These are phyloP conservation scores for Nasonia oneida DNA, from an alignment of 2,888 invertebrate genomes.

Conservation along the genomic window DNA sequence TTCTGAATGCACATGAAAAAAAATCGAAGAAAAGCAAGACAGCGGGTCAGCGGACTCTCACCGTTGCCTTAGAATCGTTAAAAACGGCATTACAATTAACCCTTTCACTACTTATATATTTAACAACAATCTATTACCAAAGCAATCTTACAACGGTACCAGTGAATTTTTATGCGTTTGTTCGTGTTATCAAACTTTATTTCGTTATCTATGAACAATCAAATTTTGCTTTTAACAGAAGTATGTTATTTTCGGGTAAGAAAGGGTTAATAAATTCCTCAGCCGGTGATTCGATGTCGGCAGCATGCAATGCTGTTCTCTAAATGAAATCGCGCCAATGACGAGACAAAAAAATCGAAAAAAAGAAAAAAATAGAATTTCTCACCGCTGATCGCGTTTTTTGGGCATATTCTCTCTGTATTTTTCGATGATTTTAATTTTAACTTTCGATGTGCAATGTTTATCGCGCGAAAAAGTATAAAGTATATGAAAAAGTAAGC, in stretches of 20 bases:
- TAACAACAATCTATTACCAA: background rate
- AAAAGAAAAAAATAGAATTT: constrained; percentile 41
- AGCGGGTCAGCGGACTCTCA: constrained; percentile 57
- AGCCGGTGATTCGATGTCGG: constrained; percentile 29
- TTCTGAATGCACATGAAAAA: constrained; percentile 18
- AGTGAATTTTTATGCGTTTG: background rate
- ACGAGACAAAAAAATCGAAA: constrained; percentile 25
- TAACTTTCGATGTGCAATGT: constrained; percentile 64
- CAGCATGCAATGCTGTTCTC: constrained; percentile 50
- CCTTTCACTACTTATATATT: constrained; percentile 30
- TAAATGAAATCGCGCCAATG: constrained; percentile 31
- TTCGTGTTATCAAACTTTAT: background rate
- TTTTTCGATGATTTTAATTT: constrained; percentile 59
- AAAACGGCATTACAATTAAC: constrained; percentile 43
- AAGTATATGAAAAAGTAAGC: constrained; percentile 22
- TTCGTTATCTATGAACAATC: background rate
- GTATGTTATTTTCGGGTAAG: constrained; percentile 4
- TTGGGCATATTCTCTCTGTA: constrained; percentile 49
- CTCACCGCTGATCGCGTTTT: constrained; percentile 49
- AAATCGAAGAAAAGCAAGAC: constrained; percentile 30
- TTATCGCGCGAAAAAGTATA: constrained; percentile 56
- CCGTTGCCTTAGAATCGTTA: constrained; percentile 61
- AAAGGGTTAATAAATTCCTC: constrained; percentile 32
- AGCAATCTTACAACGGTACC: background rate
- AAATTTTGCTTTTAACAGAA: background rate